A percentile compares a stretch with the other conserved stretches of the same genome.
Evolutionary conservation across 2,113 vertebrate genomes (phyloP).

Genomic region (Eclectus roratus): DNA sequence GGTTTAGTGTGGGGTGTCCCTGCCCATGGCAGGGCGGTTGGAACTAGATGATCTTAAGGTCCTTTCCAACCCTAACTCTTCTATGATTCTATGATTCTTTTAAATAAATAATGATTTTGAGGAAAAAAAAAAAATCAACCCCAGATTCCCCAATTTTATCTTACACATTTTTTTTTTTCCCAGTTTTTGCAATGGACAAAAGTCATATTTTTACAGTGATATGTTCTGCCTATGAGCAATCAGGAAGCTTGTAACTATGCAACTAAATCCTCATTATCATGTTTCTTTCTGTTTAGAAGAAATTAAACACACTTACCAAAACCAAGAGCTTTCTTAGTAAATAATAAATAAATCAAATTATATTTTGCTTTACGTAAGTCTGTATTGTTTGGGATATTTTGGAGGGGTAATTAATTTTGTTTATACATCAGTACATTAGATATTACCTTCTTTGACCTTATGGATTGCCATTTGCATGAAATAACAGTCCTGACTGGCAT

Average conservation of each 20-base stretch:
- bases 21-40: too few species aligned
- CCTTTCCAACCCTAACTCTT: too few species aligned
- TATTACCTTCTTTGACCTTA: neutral
- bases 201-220: neutral
- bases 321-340: neutral
- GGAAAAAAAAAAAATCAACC: neutral
- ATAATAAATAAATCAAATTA: neutral
- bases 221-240: neutral
- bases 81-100: too few species aligned
- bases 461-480: neutral
- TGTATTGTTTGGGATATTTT: slow-evolving; percentile 2
- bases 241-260: neutral
- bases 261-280: neutral
- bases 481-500: neutral
- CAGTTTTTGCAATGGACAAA: neutral
- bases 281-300: neutral
- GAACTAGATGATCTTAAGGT: too few species aligned
- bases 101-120: neutral
- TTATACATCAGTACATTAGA: neutral
- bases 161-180: neutral
- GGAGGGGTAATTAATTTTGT: neutral
- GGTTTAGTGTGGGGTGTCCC: too few species aligned
- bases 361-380: neutral
- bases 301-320: neutral
- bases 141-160: neutral